These are phyloP conservation scores for Koerneria pararmatus DNA, from an alignment of 2,888 invertebrate species.

Conservation along the genomic window DNA sequence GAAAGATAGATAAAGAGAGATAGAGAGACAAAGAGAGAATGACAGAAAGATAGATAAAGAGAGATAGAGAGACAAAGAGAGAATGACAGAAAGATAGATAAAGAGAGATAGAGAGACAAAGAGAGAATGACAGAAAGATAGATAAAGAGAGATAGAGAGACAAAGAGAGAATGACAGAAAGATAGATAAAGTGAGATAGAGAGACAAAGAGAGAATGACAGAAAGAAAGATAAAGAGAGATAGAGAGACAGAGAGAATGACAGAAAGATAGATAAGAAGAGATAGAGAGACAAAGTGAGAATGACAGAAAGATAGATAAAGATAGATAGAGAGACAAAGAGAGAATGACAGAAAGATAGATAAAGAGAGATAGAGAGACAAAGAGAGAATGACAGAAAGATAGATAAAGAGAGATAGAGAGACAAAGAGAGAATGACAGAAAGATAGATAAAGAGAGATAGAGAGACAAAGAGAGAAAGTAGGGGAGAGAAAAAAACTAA, in stretches of 20 bases:
- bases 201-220: constrained; percentile 10
- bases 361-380: constrained; percentile 1
- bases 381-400: constrained; percentile 10
- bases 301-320: too few relatives aligned
- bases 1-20: not conserved
- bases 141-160: constrained; percentile 7
- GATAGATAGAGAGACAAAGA: not conserved
- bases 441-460: constrained; percentile 13
- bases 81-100: not conserved
- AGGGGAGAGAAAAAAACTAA: constrained; percentile 22
- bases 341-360: constrained; percentile 11
- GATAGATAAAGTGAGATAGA: constrained; percentile 5
- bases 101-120: not conserved
- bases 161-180: constrained; percentile 3
- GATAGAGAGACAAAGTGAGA: constrained; percentile 21
- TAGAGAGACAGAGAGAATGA: constrained; percentile 22
- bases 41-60: not conserved
- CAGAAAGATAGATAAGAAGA: constrained; percentile 9
- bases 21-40: not conserved
- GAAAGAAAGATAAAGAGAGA: constrained; percentile 11
- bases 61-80: not conserved
- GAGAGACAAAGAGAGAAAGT: constrained; percentile 14
- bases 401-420: constrained; percentile 18
- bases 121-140: not conserved
- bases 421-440: constrained; percentile 66